Percentiles rank a stretch among this genome's conserved stretches.
Conservation (phyloP, 1,140 invertebrate genomes). For the Epicauta chinensis region DNA sequence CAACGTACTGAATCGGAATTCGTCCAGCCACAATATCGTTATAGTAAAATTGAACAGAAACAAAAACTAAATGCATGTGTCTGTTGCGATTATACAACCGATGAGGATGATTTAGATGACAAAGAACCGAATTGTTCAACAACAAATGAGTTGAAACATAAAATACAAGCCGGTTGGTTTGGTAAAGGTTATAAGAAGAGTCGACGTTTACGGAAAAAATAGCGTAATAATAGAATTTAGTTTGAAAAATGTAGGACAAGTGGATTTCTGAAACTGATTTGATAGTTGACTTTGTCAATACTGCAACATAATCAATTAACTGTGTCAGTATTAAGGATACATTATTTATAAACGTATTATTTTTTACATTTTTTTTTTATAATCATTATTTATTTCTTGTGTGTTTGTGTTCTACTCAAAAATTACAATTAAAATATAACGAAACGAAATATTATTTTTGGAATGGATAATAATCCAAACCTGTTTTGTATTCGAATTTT, state of each 20-base stretch:
- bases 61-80: slow-evolving; percentile 46
- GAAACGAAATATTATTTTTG: slow-evolving; percentile 51
- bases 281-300: no score
- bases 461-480: slow-evolving; percentile 74
- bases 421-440: no score
- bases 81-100: slow-evolving; percentile 50
- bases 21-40: slow-evolving; percentile 40
- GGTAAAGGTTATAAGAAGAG: slow-evolving; percentile 53
- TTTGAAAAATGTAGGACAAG: no score
- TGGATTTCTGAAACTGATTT: no score
- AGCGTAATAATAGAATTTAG: no score
- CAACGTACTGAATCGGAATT: slow-evolving; percentile 41
- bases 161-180: slow-evolving; percentile 53
- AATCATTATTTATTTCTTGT: no score
- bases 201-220: slow-evolving; percentile 36
- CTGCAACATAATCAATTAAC: no score
- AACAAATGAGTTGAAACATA: slow-evolving; percentile 34
- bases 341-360: no score
- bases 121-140: slow-evolving; percentile 27
- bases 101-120: slow-evolving; percentile 35
- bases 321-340: no score
- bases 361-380: no score
- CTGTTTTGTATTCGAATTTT: slow-evolving; percentile 61
- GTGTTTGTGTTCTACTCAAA: no score
- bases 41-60: slow-evolving; percentile 42